These are phyloP conservation scores for Antrozous pallidus DNA, from an alignment of 2,797 vertebrate species.

Conservation along the genomic window DNA sequence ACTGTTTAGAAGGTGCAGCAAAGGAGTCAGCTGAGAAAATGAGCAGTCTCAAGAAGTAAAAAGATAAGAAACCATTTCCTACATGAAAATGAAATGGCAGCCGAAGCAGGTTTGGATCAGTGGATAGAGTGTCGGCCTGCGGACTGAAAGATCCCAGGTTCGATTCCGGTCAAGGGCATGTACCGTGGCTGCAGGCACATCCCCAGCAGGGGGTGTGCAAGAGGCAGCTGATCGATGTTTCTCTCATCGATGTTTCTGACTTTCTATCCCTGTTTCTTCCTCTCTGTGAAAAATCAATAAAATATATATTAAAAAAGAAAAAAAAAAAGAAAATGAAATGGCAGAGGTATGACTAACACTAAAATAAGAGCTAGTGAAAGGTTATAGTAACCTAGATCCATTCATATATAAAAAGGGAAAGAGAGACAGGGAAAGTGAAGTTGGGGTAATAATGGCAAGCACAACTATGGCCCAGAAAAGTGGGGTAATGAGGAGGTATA, in stretches of 20 bases:
- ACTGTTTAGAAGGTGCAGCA: neutral
- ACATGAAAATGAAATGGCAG: neutral
- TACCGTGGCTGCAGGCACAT: no score
- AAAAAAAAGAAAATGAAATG: neutral
- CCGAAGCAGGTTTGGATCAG: no score
- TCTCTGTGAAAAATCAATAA: no score
- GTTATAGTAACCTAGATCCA: neutral
- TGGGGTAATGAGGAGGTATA: neutral
- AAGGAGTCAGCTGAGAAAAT: neutral
- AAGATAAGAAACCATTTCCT: neutral
- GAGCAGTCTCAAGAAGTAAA: neutral
- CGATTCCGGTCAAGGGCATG: no score
- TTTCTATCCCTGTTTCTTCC: no score
- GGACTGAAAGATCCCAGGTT: no score
- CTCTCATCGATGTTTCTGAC: no score
- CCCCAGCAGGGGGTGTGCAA: no score
- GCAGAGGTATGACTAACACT: neutral
- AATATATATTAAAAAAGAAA: no score
- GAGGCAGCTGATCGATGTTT: no score
- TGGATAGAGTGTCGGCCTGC: no score
- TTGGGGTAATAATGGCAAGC: neutral
- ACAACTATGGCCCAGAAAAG: neutral
- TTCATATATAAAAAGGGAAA: neutral
- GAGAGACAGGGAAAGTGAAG: neutral
- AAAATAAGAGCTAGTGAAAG: neutral